These are phyloP conservation scores for Regulus satrapa DNA, from an alignment of 2,113 vertebrate genomes.

Conservation along the genomic window DNA sequence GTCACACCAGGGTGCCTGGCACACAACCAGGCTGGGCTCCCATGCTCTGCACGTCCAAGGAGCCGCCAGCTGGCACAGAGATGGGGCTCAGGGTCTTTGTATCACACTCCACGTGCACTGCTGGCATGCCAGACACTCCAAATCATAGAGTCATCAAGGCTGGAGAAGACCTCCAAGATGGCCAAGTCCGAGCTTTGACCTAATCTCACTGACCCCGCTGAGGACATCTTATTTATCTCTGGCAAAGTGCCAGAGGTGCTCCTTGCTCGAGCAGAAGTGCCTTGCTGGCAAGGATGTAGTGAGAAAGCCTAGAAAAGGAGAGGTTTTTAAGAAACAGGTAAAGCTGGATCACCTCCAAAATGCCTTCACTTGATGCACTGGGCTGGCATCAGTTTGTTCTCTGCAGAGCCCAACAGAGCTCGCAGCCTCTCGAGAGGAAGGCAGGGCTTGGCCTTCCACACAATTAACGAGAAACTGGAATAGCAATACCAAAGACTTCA, in stretches of 20 bases:
- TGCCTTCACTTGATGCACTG: neutral
- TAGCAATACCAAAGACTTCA: neutral
- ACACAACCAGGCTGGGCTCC: rapidly evolving
- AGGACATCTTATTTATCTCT: no score
- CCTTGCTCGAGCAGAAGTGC: neutral
- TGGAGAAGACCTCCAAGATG: neutral
- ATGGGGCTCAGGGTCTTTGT: neutral
- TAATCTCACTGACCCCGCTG: neutral
- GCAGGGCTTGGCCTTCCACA: neutral
- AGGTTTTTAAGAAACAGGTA: neutral
- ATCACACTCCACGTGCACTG: rapidly evolving
- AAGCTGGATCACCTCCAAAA: neutral
- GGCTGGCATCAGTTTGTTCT: neutral
- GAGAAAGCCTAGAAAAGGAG: neutral
- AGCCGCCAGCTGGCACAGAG: neutral
- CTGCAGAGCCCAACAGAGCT: neutral
- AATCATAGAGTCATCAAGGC: neutral
- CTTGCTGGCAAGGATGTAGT: neutral
- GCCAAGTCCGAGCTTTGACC: neutral
- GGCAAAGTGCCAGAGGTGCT: neutral
- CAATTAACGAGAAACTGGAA: neutral
- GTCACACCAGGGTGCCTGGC: neutral
- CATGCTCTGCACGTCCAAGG: rapidly evolving
- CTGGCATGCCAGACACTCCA: neutral
- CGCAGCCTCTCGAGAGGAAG: neutral